Evolutionary conservation across 2,797 vertebrate species (phyloP).

Genomic region (Malurus splendens): DNA sequence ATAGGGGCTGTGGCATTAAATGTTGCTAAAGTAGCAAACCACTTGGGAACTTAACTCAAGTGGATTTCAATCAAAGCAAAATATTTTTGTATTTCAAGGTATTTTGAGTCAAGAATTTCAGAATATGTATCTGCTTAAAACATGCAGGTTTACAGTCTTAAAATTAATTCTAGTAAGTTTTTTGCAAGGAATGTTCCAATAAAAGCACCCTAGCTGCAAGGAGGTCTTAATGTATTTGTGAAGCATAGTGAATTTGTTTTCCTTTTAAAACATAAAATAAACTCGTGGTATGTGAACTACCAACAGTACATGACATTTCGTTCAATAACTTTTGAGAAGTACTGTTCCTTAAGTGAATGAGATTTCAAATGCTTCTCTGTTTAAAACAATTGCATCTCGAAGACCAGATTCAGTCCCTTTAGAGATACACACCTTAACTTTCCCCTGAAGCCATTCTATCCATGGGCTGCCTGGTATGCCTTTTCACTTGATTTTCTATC

Average conservation of each 20-base stretch:
- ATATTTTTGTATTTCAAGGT: neutral
- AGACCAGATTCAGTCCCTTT: neutral
- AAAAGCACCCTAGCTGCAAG: neutral
- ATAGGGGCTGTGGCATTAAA: neutral
- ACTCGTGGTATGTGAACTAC: neutral
- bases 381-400: neutral
- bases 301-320: neutral
- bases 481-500: neutral
- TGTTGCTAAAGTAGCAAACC: neutral
- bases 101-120: neutral
- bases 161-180: neutral
- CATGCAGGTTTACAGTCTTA: neutral
- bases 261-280: neutral
- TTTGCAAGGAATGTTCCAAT: neutral
- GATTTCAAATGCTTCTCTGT: conserved; percentile 4
- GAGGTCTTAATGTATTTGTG: neutral
- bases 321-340: neutral
- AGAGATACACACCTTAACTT: neutral
- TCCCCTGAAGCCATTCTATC: neutral
- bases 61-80: neutral
- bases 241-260: neutral
- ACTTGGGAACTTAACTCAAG: neutral
- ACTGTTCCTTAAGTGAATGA: neutral
- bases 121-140: neutral
- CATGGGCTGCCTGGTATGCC: neutral